Percentiles rank a stretch among this genome's conserved stretches.
Conservation (phyloP, 2,113 vertebrate species). For the Phylloscopus trochilus region DNA sequence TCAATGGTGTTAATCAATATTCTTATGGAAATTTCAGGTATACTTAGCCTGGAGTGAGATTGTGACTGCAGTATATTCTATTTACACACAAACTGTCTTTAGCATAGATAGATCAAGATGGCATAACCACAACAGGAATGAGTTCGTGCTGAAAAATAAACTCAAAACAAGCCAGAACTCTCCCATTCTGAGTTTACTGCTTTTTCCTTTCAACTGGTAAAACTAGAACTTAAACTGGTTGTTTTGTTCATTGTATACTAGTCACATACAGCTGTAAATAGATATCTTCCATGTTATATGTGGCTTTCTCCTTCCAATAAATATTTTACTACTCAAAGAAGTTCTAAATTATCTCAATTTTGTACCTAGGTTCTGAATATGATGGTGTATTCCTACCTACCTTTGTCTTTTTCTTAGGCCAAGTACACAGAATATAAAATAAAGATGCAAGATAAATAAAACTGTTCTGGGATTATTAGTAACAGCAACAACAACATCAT, state of each 20-base stretch:
- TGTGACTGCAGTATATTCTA: not conserved
- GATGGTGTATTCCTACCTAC: not conserved
- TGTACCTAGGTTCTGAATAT: not conserved
- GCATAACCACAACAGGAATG: not conserved
- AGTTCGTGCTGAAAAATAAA: not conserved
- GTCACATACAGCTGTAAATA: not conserved
- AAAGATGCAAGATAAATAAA: not conserved
- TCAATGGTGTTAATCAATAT: not conserved
- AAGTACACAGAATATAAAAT: not conserved
- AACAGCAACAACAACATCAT: not conserved
- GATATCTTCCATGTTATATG: not conserved
- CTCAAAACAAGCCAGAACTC: not conserved
- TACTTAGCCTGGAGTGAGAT: not conserved
- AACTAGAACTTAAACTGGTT: not conserved
- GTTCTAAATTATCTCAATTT: not conserved
- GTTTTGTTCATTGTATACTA: not conserved
- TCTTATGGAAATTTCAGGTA: not conserved
- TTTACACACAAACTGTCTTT: not conserved
- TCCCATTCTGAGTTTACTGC: not conserved
- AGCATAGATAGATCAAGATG: not conserved
- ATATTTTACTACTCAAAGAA: not conserved
- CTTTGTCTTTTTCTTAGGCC: not conserved
- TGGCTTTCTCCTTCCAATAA: not conserved
- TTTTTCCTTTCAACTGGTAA: not conserved
- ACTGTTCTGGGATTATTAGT: not conserved